phyloP scores from a whole-genome alignment of 2,113 vertebrate species.

The Strigops habroptila region DNA sequence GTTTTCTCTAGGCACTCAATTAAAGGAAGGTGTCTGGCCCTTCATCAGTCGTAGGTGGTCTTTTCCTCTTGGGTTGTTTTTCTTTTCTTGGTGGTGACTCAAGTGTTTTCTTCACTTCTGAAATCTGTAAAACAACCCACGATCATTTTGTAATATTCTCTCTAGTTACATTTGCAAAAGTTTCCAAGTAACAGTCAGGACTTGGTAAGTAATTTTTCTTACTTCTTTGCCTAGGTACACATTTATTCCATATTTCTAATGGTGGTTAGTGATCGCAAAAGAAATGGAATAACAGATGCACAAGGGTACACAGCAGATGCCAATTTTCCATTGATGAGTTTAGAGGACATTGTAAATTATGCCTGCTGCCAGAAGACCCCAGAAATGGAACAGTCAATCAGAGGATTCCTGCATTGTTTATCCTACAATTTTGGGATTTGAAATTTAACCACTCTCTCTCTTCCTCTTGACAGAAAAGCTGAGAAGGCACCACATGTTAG shows the following conservation, averaged over 20 bases:
- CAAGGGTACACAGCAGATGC: background rate
- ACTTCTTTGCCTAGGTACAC: background rate
- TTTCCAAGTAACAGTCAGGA: conserved; percentile 50
- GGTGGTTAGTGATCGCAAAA: conserved; percentile 32
- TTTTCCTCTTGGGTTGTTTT: conserved; percentile 48
- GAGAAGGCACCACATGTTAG: background rate
- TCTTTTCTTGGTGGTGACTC: conserved; percentile 39
- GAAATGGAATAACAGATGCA: conserved; percentile 16
- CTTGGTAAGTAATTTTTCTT: conserved; percentile 29
- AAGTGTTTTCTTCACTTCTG: conserved; percentile 49
- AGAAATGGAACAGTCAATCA: background rate
- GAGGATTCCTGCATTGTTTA: background rate
- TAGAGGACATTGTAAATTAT: background rate
- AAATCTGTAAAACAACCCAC: conserved; percentile 19
- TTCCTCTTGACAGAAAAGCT: conserved; percentile 2
- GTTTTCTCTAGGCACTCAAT: conserved; percentile 60
- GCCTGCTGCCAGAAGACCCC: background rate
- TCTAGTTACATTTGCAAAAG: conserved; percentile 43
- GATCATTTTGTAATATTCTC: conserved; percentile 20
- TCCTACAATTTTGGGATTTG: background rate
- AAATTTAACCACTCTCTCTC: conserved; percentile 2
- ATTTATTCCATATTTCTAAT: conserved; percentile 25
- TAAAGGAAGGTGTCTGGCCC: conserved; percentile 57
- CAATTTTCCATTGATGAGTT: conserved; percentile 24
- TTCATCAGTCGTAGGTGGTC: conserved; percentile 63